Evolutionary conservation across 2,113 vertebrate genomes (phyloP).

Genomic region (Silurus glanis): DNA sequence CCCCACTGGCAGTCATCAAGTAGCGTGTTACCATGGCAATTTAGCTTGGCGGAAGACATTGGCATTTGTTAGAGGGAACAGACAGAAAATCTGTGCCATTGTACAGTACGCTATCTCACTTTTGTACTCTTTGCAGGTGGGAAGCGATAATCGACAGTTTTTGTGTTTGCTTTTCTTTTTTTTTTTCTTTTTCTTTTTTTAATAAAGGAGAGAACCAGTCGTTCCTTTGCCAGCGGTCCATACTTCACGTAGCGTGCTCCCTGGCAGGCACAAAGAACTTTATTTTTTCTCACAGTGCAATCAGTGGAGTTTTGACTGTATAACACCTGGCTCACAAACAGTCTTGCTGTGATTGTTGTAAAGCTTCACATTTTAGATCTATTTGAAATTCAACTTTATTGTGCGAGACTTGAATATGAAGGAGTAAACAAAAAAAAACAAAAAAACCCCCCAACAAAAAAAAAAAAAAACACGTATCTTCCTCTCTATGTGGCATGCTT

Average conservation of each 20-base stretch:
- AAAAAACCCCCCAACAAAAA: too few species aligned
- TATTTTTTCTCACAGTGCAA: neutral
- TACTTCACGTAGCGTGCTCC: neutral
- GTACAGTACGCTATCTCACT: constrained; percentile 28
- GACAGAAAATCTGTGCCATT: constrained; percentile 31
- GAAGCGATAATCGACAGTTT: neutral
- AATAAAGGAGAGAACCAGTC: constrained; percentile 9
- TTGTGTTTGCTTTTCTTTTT: neutral
- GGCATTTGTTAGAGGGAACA: constrained; percentile 50
- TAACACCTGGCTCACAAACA: constrained; percentile 33
- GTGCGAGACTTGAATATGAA: constrained; percentile 9
- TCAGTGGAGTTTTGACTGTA: constrained; percentile 35
- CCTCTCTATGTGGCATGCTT: neutral
- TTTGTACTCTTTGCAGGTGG: constrained; percentile 28
- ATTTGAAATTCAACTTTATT: constrained; percentile 37
- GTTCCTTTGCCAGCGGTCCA: constrained; percentile 25
- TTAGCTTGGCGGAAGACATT: constrained; percentile 48
- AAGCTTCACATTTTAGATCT: neutral
- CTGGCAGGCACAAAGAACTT: constrained; percentile 14
- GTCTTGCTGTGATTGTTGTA: constrained; percentile 23
- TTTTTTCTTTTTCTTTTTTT: neutral
- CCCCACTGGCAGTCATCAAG: constrained; percentile 42
- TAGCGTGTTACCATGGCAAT: constrained; percentile 56
- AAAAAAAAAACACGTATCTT: constrained; percentile 7
- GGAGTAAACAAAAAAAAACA: too few species aligned